Evolutionary conservation across 2,888 invertebrate genomes (phyloP), one percentile per base, ranked within the genome.

Genomic region (Philaethria dido): DNA sequence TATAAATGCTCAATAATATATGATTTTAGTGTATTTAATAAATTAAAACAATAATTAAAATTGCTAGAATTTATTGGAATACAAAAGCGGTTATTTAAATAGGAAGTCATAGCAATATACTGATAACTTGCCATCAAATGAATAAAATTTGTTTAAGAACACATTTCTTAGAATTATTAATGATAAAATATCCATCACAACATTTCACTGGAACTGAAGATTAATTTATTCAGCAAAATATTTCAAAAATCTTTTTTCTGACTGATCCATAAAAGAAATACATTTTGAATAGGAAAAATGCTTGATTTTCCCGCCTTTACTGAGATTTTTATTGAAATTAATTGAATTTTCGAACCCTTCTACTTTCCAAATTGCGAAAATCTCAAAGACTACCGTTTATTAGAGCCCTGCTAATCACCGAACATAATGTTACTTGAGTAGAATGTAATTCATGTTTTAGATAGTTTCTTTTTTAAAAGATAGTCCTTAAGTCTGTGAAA

Each of bases 311-410:
- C 39, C 4, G 14, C 55, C 1, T 29, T 52, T 33, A 29, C 52
- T 9, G 2, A 57, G n/a, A 14, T 54, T 54, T 55, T 55, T 14
- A 39, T 39, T 55, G 14, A 39, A 39, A 22, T 29, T 39, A 55
- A 55, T 55, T 22, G 39, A 54, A 55, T 36, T 55, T 22, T 9
- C 20, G 18, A 55, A 20, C 55, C 55, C 54, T 54, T 36, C 55
- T 20, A 36, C 20, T 39, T 55, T 55, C 14, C 36, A 13, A 20
- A 39, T 55, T 55, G 14, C 2, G 18, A 20, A 55, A 57, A 42
- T 57, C 39, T 36, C 8, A 55, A 55, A 55, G 55, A 20, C 39
- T 20, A 55, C 18, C 20, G 55, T 14, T 22, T 39, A 20, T 57
- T 42, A 39, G n/a, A 20, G 57, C 22, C 39, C 22, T 20, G 18